These are phyloP conservation scores for Seira ritae DNA, from an alignment of 2,888 invertebrate species.

Conservation along the genomic window DNA sequence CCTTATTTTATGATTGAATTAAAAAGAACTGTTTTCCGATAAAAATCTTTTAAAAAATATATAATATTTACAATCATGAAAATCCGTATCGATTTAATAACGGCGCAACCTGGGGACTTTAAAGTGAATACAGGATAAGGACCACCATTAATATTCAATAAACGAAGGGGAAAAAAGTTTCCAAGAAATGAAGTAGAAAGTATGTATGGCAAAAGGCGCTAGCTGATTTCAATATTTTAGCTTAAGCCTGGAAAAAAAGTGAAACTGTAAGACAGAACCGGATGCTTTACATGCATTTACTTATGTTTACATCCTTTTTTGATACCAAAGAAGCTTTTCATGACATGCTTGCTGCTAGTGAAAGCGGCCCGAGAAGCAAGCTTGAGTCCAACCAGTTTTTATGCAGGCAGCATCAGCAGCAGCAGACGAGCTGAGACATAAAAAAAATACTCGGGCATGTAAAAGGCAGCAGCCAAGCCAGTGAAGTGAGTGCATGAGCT, in stretches of 20 bases:
- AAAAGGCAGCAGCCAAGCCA: background rate
- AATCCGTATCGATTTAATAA: conserved; percentile 22
- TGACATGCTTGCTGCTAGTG: background rate
- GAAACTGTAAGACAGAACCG: conserved; percentile 12
- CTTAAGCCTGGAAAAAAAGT: background rate
- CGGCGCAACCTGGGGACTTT: background rate
- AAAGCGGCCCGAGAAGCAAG: background rate
- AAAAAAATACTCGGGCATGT: conserved; percentile 1
- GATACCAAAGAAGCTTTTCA: background rate
- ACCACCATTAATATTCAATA: conserved; percentile 21
- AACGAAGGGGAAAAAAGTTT: conserved; percentile 7
- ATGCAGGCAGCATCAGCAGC: conserved; percentile 17
- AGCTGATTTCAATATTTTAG: conserved; percentile 18
- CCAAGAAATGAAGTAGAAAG: background rate
- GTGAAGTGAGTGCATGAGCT: background rate
- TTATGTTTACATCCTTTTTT: conserved; percentile 22
- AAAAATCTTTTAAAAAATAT: background rate
- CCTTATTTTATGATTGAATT: background rate
- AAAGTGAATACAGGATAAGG: background rate
- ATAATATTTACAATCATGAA: conserved; percentile 10
- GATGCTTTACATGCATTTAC: conserved; percentile 18
- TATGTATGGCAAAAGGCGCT: background rate
- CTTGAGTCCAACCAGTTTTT: background rate
- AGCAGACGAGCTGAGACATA: background rate
- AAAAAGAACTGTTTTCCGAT: background rate